Evolutionary conservation across 1,140 invertebrate genomes (phyloP).

Genomic region (Mamestra configurata): DNA sequence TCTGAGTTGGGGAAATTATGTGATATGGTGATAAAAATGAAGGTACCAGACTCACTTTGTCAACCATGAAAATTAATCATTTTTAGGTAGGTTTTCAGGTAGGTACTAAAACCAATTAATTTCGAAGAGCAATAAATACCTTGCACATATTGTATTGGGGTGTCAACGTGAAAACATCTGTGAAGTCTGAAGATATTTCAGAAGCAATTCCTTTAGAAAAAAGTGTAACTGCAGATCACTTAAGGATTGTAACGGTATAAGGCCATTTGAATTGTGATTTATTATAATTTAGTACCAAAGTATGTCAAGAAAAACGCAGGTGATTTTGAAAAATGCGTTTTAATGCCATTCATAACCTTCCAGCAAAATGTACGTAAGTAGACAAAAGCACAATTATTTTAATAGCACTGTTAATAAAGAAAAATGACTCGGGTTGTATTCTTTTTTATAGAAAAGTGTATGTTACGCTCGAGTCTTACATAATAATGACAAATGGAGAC

Average conservation of each 20-base stretch:
- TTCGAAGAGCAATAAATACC: background rate
- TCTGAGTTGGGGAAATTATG: background rate
- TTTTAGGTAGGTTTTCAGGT: background rate
- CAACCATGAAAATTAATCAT: background rate
- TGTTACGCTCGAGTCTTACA: constrained; percentile 3
- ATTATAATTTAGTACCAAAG: too few relatives aligned
- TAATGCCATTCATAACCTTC: background rate
- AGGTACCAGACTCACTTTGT: background rate
- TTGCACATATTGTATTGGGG: background rate
- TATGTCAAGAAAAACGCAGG: background rate
- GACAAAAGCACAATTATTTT: background rate
- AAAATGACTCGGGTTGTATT: background rate
- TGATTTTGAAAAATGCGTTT: background rate
- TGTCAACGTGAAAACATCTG: background rate
- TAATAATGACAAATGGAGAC: constrained; percentile 27
- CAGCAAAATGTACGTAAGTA: too few relatives aligned
- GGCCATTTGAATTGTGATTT: too few relatives aligned
- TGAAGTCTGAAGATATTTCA: background rate
- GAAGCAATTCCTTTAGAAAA: too few relatives aligned
- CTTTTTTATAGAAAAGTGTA: background rate
- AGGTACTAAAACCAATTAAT: background rate
- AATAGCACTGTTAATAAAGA: background rate
- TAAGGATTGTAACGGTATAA: too few relatives aligned
- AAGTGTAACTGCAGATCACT: too few relatives aligned
- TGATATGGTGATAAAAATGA: background rate